Conservation (phyloP, 2,797 vertebrate species). For the Anniella stebbinsi region DNA sequence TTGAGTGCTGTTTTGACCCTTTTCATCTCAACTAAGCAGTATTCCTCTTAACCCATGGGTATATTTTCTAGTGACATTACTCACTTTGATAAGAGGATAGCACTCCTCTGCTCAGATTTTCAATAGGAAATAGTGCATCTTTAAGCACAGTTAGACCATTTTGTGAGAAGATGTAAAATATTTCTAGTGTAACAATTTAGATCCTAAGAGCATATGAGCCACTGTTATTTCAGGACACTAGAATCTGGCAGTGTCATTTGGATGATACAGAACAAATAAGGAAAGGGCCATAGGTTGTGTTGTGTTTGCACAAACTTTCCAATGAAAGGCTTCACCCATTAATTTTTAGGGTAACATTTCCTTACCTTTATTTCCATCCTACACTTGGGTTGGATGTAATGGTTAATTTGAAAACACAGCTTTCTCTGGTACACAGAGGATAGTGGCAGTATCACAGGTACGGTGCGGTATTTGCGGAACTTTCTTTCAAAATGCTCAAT, state of each 20-base stretch:
- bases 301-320: conserved; percentile 59
- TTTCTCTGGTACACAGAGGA: conserved; percentile 65
- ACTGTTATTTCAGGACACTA: conserved; percentile 63
- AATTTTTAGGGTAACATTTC: conserved; percentile 15
- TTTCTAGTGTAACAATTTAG: conserved; percentile 68
- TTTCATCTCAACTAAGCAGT: conserved; percentile 55
- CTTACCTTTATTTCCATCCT: conserved; percentile 76
- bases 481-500: conserved; percentile 76
- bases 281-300: conserved; percentile 59
- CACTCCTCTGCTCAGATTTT: conserved; percentile 49
- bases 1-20: conserved; percentile 35
- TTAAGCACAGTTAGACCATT: conserved; percentile 61
- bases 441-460: conserved; percentile 70
- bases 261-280: conserved; percentile 59
- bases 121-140: conserved; percentile 59
- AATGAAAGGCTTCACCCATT: conserved; percentile 61
- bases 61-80: conserved; percentile 40
- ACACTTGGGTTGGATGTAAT: conserved; percentile 77
- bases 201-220: conserved; percentile 70
- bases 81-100: conserved; percentile 45
- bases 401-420: conserved; percentile 61
- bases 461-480: conserved; percentile 77
- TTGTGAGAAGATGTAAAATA: conserved; percentile 67
- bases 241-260: conserved; percentile 60
- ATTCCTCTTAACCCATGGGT: conserved; percentile 45